Base-by-base conservation (phyloP, 2,113 vertebrate genomes). In the Sporophila hypoxantha region DNA sequence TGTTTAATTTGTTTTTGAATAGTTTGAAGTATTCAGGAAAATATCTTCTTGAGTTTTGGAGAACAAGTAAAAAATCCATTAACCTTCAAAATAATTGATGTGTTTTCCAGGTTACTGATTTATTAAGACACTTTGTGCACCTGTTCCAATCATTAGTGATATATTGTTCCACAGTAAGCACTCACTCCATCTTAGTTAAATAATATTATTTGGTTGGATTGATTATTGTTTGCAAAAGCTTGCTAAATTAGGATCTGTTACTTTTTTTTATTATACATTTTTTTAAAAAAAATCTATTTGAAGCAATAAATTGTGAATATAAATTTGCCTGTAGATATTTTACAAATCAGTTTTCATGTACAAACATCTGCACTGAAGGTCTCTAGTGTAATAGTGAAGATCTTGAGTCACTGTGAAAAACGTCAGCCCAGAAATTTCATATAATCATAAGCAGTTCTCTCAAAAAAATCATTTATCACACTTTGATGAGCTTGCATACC, bases 61-160 rank as follows among this genome's bases (percentile, higher is more conserved):
- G 82, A 90, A 82, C 82, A 89, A 94, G 89, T 62, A 81, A 94
- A 92, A 95, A 92, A 90, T 88, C 68, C 91, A 96, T 95, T 96
- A 95, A 95, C 93, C 94, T 95, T 95, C 95, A 93, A 93, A 95
- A 90, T 96, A 95, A 96, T 90, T 91, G 75, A 94, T 95, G 90
- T 94, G 90, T 90, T 95, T 95, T 95, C 75, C 56, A 91, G 82
- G 87, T 87, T 95, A 94, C 93, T 95, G 94, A 95, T 96, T 93
- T 95, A 95, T 95, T 95, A 94, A 94, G 94, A 93, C 90, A 93
- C 87, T 95, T 91, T 74, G 46, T 96, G 91, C 93, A 95, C 93
- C 95, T 96, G 93, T 95, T 95, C 87, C 85, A 94, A 89, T 95
- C 87, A 93, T 92, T 95, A 91, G 83, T 94, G 89, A 93, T 95